Base-by-base conservation (phyloP, 2,797 vertebrate genomes). In the Allobates femoralis region DNA sequence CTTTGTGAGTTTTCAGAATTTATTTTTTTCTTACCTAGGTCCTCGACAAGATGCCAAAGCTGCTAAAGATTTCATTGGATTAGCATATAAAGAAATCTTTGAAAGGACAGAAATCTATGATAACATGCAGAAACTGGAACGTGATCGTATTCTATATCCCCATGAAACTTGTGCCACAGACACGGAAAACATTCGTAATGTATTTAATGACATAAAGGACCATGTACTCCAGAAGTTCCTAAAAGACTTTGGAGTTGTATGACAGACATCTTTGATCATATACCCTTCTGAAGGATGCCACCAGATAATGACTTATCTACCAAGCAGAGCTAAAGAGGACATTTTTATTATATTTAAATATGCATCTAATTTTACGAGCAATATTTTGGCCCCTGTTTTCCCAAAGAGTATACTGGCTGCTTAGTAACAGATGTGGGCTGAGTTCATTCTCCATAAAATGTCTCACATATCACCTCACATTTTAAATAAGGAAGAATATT, bases 121-220 rank as follows among this genome's bases (percentile, higher is more conserved):
- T 41, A 56, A 37, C 53, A 18, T 28, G 0, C 90, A 85, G 30
- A 60, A 60, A 28, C 86, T 82, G 64, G 86, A 8, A 86, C 87
- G 15, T 83, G 90, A 14, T 85, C 89, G 74, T 3, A 76, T 10
- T 8, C 87, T 94, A 74, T 94, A 92, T 74, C 89, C 88, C 51
- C 93, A 93, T 89, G 93, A 90, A 84, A 94, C 92, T 2, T 94
- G 93, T 2, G 92, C 93, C 88, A 94, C 93, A 0, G 92, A 94
- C 86, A 94, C 92, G 1, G 89, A 93, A 81, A 94, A 92, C 87
- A 92, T 94, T 69, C 89, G 90, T 53, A 91, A 88, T 11, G 93
- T 94, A 46, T 93, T 94, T 62, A 91, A 81, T 58, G 90, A 93
- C 56, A 92, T 93, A 77, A 90, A 90, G 50, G 92, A 94, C 23